Evolutionary conservation across 2,888 invertebrate genomes (phyloP), one percentile per base, ranked within the genome.

Genomic region (Litoditis marina): DNA sequence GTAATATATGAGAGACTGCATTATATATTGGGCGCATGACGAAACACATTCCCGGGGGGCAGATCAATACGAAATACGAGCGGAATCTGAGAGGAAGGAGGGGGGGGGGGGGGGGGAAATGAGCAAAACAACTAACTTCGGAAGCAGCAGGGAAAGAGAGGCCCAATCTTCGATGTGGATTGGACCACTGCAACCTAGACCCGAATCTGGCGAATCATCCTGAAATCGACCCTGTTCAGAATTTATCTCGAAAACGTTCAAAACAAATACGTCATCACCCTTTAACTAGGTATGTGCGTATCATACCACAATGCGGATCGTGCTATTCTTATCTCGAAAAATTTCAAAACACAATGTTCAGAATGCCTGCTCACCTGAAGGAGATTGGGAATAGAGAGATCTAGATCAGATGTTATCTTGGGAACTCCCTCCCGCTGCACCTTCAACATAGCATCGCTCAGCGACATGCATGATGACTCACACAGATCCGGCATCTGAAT

Each of bases 131-230:
- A 66, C 76, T 67, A 56, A 92, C 71, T 87, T 86, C 3, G 94
- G 94, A 68, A 94, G 85, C 53, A 94, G 87, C 73, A 93, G 90
- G 77, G 91, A 91, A 56, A 94, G 85, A 0, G 92, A 93, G 79
- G 92, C 91, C 94, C 94, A 94, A 84, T 94, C 94, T 82, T 89
- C 88, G 8, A 94, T 89, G 82, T 93, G 92, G 19, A 69, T 63
- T 11, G 83, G 83, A 7, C 83, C 83, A 44, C 73, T 71, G 52
- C 79, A 78, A 11, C 81, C 81, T 27, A 82, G 69, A 13, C 82
- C 82, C 11, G 81, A 81, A 58, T 82, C 82, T 13, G 78, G 73
- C 42, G 71, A 62, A 58, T 66, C 63, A n/a, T 66, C 66, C 44
- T 62, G 39, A 34, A 58, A 56, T 11, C n/a, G n/a, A 50, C 19